Evolutionary conservation across 2,888 invertebrate genomes (phyloP).

Genomic region (Heliconius ethilla): DNA sequence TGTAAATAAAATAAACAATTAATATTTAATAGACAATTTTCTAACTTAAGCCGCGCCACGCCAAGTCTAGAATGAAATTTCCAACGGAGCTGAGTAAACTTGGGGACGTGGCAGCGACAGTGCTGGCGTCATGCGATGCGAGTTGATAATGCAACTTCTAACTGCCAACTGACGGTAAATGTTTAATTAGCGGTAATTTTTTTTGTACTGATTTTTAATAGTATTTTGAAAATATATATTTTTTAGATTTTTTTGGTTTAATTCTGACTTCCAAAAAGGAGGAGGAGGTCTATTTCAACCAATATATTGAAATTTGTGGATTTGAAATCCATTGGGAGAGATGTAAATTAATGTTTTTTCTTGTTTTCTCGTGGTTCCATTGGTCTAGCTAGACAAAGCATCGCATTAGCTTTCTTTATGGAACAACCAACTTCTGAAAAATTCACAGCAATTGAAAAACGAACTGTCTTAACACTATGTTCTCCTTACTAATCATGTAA

Average conservation of each 20-base stretch:
- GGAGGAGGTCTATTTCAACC: background rate
- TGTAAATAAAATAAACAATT: too few species aligned
- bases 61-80: constrained; percentile 78
- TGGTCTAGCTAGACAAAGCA: too few species aligned
- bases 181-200: constrained; percentile 42
- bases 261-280: background rate
- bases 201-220: constrained; percentile 4
- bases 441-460: background rate
- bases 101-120: constrained; percentile 77
- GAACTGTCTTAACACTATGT: background rate
- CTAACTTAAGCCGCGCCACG: constrained; percentile 52
- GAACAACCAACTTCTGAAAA: too few species aligned
- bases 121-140: constrained; percentile 75
- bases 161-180: constrained; percentile 40
- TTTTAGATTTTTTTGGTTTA: background rate
- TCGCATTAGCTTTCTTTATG: too few species aligned
- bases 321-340: too few species aligned
- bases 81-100: constrained; percentile 77
- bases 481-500: background rate
- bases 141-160: constrained; percentile 68
- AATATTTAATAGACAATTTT: constrained; percentile 24
- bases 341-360: too few species aligned
- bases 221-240: background rate
- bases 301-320: too few species aligned
- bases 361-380: too few species aligned